Base-by-base conservation (phyloP, 2,113 vertebrate genomes). In the Paraplagusia blochii region DNA sequence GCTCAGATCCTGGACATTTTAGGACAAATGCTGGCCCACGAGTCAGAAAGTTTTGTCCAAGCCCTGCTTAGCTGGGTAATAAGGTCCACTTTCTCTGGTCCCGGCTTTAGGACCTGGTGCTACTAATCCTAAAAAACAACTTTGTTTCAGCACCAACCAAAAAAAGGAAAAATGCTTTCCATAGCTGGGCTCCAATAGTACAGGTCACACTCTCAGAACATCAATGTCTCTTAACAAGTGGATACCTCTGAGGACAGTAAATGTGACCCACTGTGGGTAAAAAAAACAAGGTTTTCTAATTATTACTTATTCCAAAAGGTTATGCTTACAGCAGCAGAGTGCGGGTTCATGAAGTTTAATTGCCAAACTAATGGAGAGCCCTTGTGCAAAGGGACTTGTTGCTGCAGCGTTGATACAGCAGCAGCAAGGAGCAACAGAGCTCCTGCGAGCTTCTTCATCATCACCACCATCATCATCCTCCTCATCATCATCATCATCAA, bases 331-430 rank as follows among this genome's bases (percentile, higher is more conserved):
- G 71, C 47, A 40, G 43, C 47, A 40, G 43, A 74, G 71, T 55
- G 56, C 79, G 55, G 53, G 40, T 69, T 77, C 44, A 48, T 48
- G 45, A 71, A 14, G 58, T 72, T 66, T 73, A 59, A 63, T 66
- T 79, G 59, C 76, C 76, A 83, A 47, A 54, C 57, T 46, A 44
- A 66, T 40, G 19, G 34, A 61, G 17, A 67, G 55, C 44, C 48
- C 55, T n/a, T 63, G 69, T 45, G 58, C 68, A 61, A 52, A 34
- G 43, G 75, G 67, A 65, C 64, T 64, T 83, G 82, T 84, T 87
- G 77, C 76, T 79, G 60, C 66, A 45, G 42, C 12, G 76, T 83
- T 85, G 77, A 83, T 76, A 77, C 77, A 73, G 84, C 82, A 83
- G 74, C 81, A 69, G 79, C 66, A 71, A 65, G 40, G 60, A 69